Evolutionary conservation across 2,113 vertebrate species (phyloP).

Genomic region (Tapirus terrestris): DNA sequence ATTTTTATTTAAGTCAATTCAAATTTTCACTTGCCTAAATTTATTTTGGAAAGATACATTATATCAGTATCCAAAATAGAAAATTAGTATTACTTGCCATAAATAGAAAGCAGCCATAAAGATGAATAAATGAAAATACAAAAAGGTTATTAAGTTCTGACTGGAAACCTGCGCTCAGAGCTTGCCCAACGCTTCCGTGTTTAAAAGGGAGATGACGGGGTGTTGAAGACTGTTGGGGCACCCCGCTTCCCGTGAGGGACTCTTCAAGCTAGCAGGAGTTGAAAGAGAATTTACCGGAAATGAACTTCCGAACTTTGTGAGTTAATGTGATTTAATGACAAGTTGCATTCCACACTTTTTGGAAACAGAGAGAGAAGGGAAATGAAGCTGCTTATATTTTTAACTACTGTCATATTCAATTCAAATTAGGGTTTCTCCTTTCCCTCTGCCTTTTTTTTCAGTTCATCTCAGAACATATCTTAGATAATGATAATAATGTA

Average conservation of each 20-base stretch:
- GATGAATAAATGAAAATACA: background rate
- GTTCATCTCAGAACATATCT: background rate
- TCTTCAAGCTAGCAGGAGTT: background rate
- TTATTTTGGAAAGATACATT: constrained; percentile 40
- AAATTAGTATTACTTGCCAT: background rate
- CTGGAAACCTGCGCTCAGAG: background rate
- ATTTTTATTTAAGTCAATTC: background rate
- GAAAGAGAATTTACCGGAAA: background rate
- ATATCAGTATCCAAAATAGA: background rate
- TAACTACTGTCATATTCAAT: background rate
- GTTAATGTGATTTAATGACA: background rate
- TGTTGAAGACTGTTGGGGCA: background rate
- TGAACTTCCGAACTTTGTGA: background rate
- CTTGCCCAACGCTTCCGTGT: background rate
- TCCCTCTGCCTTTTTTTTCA: background rate
- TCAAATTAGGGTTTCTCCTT: background rate
- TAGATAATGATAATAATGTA: background rate
- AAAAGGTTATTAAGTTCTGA: background rate
- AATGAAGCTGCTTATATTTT: background rate
- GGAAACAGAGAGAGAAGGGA: background rate
- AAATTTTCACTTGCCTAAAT: background rate
- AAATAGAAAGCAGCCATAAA: constrained; percentile 31
- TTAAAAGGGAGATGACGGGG: background rate
- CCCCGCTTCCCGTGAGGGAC: fast-evolving
- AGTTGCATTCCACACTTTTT: background rate